Base-by-base conservation (phyloP, 1,140 invertebrate genomes). In the Oreohelix idahoensis region DNA sequence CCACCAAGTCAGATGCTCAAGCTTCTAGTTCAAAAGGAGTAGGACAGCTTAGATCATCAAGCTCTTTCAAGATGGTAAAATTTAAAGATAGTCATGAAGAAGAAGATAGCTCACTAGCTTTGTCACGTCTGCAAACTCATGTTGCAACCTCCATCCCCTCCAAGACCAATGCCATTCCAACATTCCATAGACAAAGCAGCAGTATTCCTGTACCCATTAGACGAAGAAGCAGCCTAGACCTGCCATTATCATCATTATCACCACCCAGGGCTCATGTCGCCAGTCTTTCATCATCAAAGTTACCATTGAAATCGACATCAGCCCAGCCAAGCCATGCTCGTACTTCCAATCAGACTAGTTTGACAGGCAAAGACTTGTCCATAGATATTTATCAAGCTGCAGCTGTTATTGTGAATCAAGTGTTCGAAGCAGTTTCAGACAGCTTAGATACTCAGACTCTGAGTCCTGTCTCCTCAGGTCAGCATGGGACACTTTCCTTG, bases 351-450 rank as follows among this genome's bases (percentile, higher is more conserved):
- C 75, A 77, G 4, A 38, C 39, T 26, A 42, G 78, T 66, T 36
- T 79, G 38, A 69, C 78, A 35, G 13, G 45, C 23, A 51, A 11
- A 32, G 78, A 79, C 32, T 35, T 79, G 53, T 69, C 53, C 35
- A 4, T 79, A 29, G 63, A 79, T 39, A 69, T 81, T 36, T 81
- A 87, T 35, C 45, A 78, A 36, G 80, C 80, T 23, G 86, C 86
- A n/a, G 86, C 84, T 10, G 53, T 63, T 26, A 87, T 87, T 70
- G 86, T 87, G 29, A 80, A 78, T 78, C 84, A 87, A 51, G 84
- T 85, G 10, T 79, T 85, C 36, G 53, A 82, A 45, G 35, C 51
- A 45, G 76, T 85, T n/a, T 77, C 81, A 8, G 49, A 79, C 39
- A 45, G 70, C 51, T 32, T 29, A 11, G 78, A 71, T n/a, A 26